Conservation (phyloP, 1,140 invertebrate species). For the Dermatophagoides farinae region DNA sequence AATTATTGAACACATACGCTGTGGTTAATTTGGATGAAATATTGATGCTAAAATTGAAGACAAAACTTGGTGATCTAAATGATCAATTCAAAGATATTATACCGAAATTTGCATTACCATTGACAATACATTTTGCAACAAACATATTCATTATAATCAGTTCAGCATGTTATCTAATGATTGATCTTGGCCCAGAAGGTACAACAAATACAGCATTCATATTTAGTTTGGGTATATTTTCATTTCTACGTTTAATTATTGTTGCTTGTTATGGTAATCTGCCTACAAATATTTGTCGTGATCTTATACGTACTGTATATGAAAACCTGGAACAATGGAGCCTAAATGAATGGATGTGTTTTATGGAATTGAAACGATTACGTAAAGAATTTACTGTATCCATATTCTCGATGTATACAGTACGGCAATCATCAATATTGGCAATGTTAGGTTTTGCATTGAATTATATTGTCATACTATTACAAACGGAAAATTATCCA, state of each 20-base stretch:
- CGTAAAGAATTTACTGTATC: not conserved
- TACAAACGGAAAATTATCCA: conserved; percentile 5
- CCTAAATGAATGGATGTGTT: not conserved
- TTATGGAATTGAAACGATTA: not conserved
- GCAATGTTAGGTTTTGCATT: conserved; percentile 3
- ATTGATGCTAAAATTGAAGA: not conserved
- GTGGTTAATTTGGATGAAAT: not conserved
- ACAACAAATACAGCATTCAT: not conserved
- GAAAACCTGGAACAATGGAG: not conserved
- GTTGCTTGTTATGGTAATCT: not conserved
- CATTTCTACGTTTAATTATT: not conserved
- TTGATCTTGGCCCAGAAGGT: not conserved
- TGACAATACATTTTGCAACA: not conserved
- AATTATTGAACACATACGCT: not conserved
- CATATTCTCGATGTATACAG: not conserved
- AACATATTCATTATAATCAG: not conserved
- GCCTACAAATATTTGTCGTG: not conserved
- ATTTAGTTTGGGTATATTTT: not conserved
- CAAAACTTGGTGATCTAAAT: not conserved
- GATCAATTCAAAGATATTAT: not conserved
- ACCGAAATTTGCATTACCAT: not conserved
- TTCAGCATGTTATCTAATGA: not conserved
- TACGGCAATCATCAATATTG: conserved; percentile 3
- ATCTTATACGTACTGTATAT: not conserved
- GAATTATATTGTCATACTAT: not conserved